Evolutionary conservation across 2,888 invertebrate species (phyloP).

Genomic region (Archips xylosteana): DNA sequence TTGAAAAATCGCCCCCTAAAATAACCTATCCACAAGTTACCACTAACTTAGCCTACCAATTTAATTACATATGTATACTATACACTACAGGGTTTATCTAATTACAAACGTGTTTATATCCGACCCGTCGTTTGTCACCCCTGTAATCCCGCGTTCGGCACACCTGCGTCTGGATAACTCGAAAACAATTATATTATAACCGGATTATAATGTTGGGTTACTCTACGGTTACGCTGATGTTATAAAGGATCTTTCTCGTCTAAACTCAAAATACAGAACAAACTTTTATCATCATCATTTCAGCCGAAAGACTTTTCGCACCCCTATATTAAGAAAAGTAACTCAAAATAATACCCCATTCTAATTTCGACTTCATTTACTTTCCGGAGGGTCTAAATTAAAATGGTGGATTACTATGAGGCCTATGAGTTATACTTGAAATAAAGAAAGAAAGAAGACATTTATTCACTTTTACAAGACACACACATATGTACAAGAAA

Average conservation of each 20-base stretch:
- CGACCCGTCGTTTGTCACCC: constrained; percentile 26
- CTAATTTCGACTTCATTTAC: no score
- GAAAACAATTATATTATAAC: constrained; percentile 31
- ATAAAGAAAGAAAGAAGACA: no score
- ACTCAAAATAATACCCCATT: no score
- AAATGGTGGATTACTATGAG: no score
- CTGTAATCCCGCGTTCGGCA: constrained; percentile 26
- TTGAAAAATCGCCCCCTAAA: neutral
- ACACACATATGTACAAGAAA: no score
- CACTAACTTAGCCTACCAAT: neutral
- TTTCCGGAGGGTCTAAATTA: no score
- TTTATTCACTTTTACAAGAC: no score
- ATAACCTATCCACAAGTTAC: neutral
- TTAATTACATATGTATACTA: constrained; percentile 1
- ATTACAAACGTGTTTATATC: constrained; percentile 26
- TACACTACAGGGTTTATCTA: constrained; percentile 20
- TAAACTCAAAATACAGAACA: no score
- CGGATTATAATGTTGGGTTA: constrained; percentile 9
- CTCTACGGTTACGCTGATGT: neutral
- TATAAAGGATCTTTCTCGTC: neutral
- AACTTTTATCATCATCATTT: no score
- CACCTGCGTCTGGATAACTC: constrained; percentile 19
- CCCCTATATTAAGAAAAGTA: no score
- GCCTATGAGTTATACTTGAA: no score
- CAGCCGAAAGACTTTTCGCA: no score